A percentile compares a stretch with the other conserved stretches of the same genome.
Evolutionary conservation across 64 coral and sea anemone genomes (phyloP).

Genomic region (Anthopleura sola): DNA sequence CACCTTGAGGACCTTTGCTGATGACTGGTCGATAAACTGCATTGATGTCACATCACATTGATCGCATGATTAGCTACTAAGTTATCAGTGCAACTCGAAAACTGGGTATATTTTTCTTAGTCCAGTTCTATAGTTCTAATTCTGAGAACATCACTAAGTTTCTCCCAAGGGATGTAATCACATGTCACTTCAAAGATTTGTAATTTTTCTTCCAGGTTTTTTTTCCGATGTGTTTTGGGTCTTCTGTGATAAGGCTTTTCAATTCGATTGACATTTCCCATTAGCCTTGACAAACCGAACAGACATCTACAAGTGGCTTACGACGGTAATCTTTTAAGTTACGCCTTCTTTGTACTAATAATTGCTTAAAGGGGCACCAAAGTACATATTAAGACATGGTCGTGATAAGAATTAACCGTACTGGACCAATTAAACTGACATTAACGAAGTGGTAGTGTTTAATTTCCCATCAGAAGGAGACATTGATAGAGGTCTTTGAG

Average conservation of each 20-base stretch:
- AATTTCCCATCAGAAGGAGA: background rate
- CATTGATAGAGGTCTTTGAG: background rate
- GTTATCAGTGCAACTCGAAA: background rate
- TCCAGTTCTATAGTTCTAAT: background rate
- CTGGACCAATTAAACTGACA: constrained; percentile 12
- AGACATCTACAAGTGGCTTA: background rate
- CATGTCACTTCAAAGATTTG: no score
- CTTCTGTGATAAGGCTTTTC: background rate
- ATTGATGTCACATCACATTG: background rate
- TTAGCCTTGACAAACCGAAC: background rate
- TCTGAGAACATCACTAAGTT: no score
- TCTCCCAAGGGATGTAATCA: no score
- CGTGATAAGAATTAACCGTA: background rate
- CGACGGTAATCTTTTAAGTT: background rate
- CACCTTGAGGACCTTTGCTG: background rate
- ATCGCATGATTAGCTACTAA: background rate
- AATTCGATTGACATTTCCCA: background rate
- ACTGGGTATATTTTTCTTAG: background rate
- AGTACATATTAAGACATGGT: background rate
- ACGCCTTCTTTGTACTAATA: constrained; percentile 17
- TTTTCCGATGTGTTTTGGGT: no score
- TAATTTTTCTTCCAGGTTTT: no score
- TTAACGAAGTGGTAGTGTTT: constrained; percentile 2
- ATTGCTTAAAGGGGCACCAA: constrained; percentile 2
- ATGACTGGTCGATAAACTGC: background rate